Evolutionary conservation across 2,888 invertebrate genomes (phyloP), one percentile per base, ranked within the genome.

Genomic region (Cataglyphis albicans): DNA sequence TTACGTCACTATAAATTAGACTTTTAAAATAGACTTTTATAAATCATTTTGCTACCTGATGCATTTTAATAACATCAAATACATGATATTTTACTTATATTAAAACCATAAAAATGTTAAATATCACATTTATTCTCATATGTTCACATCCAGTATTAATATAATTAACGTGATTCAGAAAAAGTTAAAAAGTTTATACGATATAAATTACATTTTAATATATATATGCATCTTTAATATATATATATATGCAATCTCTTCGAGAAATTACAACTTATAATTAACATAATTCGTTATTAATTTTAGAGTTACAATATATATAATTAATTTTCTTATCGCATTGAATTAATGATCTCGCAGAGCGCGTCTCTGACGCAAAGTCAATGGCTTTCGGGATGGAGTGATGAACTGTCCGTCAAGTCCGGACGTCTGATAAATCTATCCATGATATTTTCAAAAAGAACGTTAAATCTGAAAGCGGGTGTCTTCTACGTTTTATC

Each of bases 311-410:
- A 15, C 52, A 67, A 68, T 25, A n/a, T 38, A 12, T 59, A 21
- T 59, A 80, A 25, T 80, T 73, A 59, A 67, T 25, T 70, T 70
- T 32, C 72, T 25, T 15, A 15, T 44, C 4, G 21, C 29, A n/a
- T 1, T 52, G n/a, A 44, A 76, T 83, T 82, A 18, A 63, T 10
- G n/a, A 55, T 61, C 38, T 64, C 65, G 21, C 67, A 68, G 87
- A 87, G 74, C 67, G 38, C 76, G 4, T 44, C 25, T 29, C 41
- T 83, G 52, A 64, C 44, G 61, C 67, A 78, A 55, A 87, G 88
- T 29, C 91, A 91, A 25, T 93, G 93, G 93, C 84, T 88, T 10
- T 92, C 91, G 9, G 84, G 87, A 6, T 93, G 93, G 93, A 82
- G 91, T 64, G 52, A 85, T n/a, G 86, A 89, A 59, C 29, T 65